phyloP scores from a whole-genome alignment of 2,888 invertebrate genomes.

The Marronus borbonicus region DNA sequence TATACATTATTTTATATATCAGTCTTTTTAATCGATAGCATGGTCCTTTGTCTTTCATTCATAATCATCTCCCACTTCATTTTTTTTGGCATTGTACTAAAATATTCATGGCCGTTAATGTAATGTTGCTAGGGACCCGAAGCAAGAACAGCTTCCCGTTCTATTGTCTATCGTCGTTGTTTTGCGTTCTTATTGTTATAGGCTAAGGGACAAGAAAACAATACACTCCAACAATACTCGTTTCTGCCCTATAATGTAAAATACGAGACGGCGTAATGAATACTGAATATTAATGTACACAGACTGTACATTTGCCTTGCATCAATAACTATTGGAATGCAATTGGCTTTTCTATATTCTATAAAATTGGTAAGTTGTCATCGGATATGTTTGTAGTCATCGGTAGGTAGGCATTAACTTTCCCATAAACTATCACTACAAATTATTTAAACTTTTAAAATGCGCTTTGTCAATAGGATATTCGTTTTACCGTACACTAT shows the following conservation, averaged over 20 bases:
- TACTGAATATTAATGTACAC: not conserved
- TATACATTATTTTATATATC: no score
- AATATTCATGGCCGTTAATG: slow-evolving; percentile 12
- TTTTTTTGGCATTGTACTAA: slow-evolving; percentile 8
- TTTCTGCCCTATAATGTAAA: not conserved
- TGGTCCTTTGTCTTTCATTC: not conserved
- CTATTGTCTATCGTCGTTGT: slow-evolving; percentile 3
- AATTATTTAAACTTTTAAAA: no score
- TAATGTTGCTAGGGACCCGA: not conserved
- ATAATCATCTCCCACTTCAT: slow-evolving; percentile 5
- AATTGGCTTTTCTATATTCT: not conserved
- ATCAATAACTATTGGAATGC: no score
- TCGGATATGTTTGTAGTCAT: no score
- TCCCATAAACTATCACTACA: no score
- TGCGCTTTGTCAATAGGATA: no score
- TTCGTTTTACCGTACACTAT: no score
- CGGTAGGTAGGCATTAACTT: no score
- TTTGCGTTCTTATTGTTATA: slow-evolving; percentile 6
- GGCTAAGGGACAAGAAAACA: slow-evolving; percentile 1
- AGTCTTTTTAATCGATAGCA: not conserved
- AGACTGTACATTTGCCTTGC: not conserved
- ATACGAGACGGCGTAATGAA: not conserved
- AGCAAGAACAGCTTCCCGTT: slow-evolving; percentile 2
- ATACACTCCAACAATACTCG: not conserved
- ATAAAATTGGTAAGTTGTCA: no score